A percentile compares a stretch with the other conserved stretches of the same genome.
These are phyloP conservation scores for Diprion similis DNA, from an alignment of 1,140 invertebrate species.

Conservation along the genomic window DNA sequence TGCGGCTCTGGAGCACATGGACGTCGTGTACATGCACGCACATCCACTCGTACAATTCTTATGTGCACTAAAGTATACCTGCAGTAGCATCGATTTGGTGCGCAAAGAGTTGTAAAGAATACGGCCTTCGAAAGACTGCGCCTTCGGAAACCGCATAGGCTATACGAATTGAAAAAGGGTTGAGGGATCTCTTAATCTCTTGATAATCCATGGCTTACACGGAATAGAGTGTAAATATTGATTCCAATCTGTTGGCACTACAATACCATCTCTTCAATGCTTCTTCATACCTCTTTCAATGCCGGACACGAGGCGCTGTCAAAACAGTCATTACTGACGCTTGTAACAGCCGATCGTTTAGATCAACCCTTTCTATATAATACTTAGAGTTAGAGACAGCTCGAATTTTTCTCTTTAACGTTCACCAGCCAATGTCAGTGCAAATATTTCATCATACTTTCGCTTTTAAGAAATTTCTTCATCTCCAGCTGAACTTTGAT, in stretches of 20 bases:
- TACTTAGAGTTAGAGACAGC: not conserved
- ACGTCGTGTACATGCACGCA: too few relatives aligned
- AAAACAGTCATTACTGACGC: slow-evolving; percentile 50
- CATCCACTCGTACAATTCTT: too few relatives aligned
- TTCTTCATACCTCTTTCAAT: slow-evolving; percentile 17
- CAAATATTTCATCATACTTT: slow-evolving; percentile 19
- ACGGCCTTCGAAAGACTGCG: slow-evolving; percentile 17
- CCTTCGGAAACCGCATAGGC: slow-evolving; percentile 13
- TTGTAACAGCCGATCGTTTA: slow-evolving; percentile 29
- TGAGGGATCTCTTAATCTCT: slow-evolving; percentile 37
- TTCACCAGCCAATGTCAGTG: not conserved
- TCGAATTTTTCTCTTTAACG: slow-evolving; percentile 6
- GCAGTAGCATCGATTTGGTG: too few relatives aligned
- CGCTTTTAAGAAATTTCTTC: not conserved
- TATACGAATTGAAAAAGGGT: slow-evolving; percentile 44
- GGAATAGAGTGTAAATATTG: slow-evolving; percentile 53
- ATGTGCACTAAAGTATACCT: too few relatives aligned
- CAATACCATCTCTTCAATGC: slow-evolving; percentile 33
- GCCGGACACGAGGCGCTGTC: slow-evolving; percentile 39
- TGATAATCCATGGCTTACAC: slow-evolving; percentile 50
- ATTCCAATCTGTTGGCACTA: slow-evolving; percentile 49
- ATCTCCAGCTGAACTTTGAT: not conserved
- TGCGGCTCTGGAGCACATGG: not conserved
- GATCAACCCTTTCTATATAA: not conserved
- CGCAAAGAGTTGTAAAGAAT: not conserved